Base-by-base conservation (phyloP, 1,140 invertebrate species). In the Drosophila repletoides region DNA sequence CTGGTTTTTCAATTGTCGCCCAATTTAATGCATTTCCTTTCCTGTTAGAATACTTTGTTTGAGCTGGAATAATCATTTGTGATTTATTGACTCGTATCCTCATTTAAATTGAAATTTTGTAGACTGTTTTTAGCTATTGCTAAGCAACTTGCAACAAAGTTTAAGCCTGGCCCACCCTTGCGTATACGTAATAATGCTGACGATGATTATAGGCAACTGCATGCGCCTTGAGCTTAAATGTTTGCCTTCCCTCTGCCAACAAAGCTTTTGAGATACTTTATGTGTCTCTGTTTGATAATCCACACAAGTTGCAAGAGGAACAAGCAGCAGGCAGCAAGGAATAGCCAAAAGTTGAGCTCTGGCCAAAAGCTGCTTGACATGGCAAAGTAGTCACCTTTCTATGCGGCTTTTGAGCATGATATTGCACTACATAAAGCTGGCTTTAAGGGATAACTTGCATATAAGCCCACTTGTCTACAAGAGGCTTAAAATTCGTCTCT, bases 331-430 rank as follows among this genome's bases (percentile, higher is more conserved):
- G 26, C 15, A 46, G 14, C 19, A 19, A 24, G 3, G 46, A 17
- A 22, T 7, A n/a, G 26, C 36, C 17, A 29, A 15, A 10, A 19
- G 33, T 12, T 48, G 7, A 36, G 21, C 22, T 34, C 14, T 12
- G n/a, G 28, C 10, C 15, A 24, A 22, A 34, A 58, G 41, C 53
- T 34, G 40, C 52, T 34, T 53, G 48, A 45, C 36, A 9, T 43
- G 26, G 12, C 5, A 41, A 41, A 61, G 36, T 43, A 40, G 26
- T 43, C 45, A 43, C 53, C 45, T 60, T 22, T 7, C 12, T 38
- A 34, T 24, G 26, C 7, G 34, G 29, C 60, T 29, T 41, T 14
- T 38, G 17, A 41, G 19, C 36, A 17, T 26, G 45, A 31, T 31
- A 31, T 48, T 48, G 28, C 45, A 28, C 12, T 14, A 31, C 19